A percentile compares a stretch with the other conserved stretches of the same genome.
Conservation (phyloP, 2,888 invertebrate genomes). For the Lymantria dispar region DNA sequence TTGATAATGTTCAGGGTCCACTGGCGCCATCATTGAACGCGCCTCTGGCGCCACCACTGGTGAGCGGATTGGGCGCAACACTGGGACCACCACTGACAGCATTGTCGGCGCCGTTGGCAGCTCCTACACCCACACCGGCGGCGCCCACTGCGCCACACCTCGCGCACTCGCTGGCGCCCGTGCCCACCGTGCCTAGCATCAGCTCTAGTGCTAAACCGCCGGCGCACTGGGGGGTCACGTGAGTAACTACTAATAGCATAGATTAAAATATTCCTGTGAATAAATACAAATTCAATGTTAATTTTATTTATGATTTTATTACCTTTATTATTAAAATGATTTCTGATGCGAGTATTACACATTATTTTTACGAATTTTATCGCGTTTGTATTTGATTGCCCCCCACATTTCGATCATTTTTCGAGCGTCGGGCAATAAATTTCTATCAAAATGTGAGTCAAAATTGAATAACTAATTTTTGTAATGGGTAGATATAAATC, state of each 20-base stretch:
- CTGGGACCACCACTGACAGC: slow-evolving; percentile 26
- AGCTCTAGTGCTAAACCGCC: slow-evolving; percentile 75
- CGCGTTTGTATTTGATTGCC: too few species aligned
- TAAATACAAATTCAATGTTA: too few species aligned
- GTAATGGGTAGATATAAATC: too few species aligned
- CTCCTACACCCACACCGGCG: slow-evolving; percentile 70
- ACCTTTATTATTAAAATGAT: too few species aligned
- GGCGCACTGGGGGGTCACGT: slow-evolving; percentile 81
- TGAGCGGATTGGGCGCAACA: slow-evolving; percentile 45
- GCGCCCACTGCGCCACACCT: slow-evolving; percentile 69
- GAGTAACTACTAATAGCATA: slow-evolving; percentile 44
- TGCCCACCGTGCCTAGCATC: slow-evolving; percentile 77
- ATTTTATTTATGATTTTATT: too few species aligned
- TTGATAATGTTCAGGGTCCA: slow-evolving; percentile 26
- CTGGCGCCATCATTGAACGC: slow-evolving; percentile 18
- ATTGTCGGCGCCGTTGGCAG: slow-evolving; percentile 72
- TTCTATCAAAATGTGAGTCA: too few species aligned
- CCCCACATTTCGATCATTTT: too few species aligned
- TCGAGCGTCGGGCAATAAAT: too few species aligned
- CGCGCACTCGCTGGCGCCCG: slow-evolving; percentile 75
- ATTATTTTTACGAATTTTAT: too few species aligned
- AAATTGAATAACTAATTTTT: too few species aligned
- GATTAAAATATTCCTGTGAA: too few species aligned
- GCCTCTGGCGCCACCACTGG: slow-evolving; percentile 67
- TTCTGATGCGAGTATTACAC: too few species aligned